A percentile compares a stretch with the other conserved stretches of the same genome.
phyloP scores from a whole-genome alignment of 1,140 invertebrate species.

The Phenacoccus solenopsis region DNA sequence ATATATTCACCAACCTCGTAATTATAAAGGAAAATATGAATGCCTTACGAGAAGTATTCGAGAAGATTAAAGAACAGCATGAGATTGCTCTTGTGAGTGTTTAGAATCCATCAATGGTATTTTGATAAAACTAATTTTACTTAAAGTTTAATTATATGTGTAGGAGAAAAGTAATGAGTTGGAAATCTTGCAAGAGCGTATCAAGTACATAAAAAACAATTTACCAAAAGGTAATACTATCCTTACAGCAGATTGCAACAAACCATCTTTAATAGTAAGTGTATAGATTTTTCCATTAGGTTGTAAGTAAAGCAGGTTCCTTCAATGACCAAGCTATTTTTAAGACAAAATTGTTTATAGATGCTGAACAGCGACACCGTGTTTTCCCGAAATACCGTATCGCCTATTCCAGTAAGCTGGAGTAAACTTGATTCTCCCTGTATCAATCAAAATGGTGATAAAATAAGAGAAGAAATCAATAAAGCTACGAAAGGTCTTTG shows the following conservation, averaged over 20 bases:
- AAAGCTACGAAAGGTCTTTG: background rate
- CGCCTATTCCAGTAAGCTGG: background rate
- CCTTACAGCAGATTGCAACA: background rate
- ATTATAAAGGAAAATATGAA: background rate
- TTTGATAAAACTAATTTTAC: background rate
- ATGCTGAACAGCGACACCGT: too few relatives aligned
- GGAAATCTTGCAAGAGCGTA: background rate
- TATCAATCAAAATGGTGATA: background rate
- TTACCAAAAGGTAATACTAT: background rate
- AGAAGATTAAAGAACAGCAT: background rate
- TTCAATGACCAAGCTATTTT: too few relatives aligned
- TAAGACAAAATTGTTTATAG: too few relatives aligned
- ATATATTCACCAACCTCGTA: background rate
- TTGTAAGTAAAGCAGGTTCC: too few relatives aligned
- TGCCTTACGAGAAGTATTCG: background rate
- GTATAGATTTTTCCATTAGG: too few relatives aligned
- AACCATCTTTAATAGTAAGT: background rate
- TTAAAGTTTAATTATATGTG: background rate
- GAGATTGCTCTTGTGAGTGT: background rate
- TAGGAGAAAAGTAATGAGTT: background rate
- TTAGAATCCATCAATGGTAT: too few relatives aligned
- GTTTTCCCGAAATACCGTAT: background rate
- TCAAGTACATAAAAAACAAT: background rate
- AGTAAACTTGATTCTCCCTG: background rate
- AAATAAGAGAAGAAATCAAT: background rate